These are phyloP conservation scores for Mythimna loreyi DNA, from an alignment of 2,888 invertebrate species.

Conservation along the genomic window DNA sequence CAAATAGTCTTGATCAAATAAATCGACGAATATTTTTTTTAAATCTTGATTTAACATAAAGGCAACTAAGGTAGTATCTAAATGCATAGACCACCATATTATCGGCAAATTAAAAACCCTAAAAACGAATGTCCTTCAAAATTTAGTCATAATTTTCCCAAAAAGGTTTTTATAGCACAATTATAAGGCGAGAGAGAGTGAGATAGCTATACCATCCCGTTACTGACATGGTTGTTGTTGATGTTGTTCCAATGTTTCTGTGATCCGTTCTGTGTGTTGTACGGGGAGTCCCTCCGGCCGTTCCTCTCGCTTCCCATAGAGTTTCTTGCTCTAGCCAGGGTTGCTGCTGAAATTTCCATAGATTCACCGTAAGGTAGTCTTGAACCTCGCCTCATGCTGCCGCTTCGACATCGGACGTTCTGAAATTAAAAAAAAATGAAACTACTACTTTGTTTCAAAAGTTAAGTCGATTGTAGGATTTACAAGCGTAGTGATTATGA, in stretches of 20 bases:
- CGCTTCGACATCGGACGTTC: slow-evolving; percentile 80
- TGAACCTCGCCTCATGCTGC: slow-evolving; percentile 81
- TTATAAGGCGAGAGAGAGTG: slow-evolving; percentile 37
- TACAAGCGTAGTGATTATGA: slow-evolving; percentile 7
- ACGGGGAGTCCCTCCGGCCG: slow-evolving; percentile 77
- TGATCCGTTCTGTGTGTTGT: slow-evolving; percentile 76
- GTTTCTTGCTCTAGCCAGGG: slow-evolving; percentile 81
- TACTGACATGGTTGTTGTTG: slow-evolving; percentile 82
- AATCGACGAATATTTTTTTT: neutral
- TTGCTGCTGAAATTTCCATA: slow-evolving; percentile 88
- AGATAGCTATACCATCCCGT: slow-evolving; percentile 76
- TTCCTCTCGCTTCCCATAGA: slow-evolving; percentile 78
- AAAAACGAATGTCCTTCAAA: slow-evolving; percentile 15
- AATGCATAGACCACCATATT: slow-evolving; percentile 9
- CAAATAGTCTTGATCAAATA: slow-evolving; percentile 30
- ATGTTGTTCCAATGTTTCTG: slow-evolving; percentile 83
- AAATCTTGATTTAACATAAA: neutral
- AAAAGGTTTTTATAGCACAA: slow-evolving; percentile 27
- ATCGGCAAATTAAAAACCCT: slow-evolving; percentile 17
- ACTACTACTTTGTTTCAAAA: neutral
- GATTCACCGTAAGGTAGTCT: slow-evolving; percentile 87
- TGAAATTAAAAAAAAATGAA: slow-evolving; percentile 58
- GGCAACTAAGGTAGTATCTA: slow-evolving; percentile 14
- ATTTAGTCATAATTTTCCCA: slow-evolving; percentile 15
- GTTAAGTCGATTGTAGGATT: neutral